Evolutionary conservation across 1,140 invertebrate species (phyloP).

Genomic region (Agrilus planipennis): DNA sequence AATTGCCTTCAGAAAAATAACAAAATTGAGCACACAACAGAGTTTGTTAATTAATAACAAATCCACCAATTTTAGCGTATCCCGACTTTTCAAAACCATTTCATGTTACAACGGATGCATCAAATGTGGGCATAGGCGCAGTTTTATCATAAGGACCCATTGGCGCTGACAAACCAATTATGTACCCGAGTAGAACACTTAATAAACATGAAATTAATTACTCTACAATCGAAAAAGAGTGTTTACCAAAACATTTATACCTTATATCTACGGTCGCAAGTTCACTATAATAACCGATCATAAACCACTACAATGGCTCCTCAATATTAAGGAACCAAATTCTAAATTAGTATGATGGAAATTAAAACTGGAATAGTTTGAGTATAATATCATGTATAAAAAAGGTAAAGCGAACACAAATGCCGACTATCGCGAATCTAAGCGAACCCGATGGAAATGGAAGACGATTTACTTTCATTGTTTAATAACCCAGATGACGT

Average conservation of each 20-base stretch:
- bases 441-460: too few species aligned
- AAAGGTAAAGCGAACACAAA: slow-evolving; percentile 29
- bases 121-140: slow-evolving; percentile 24
- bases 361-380: slow-evolving; percentile 17
- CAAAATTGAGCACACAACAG: too few species aligned
- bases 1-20: too few species aligned
- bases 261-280: background rate
- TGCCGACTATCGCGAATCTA: slow-evolving; percentile 19
- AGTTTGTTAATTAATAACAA: too few species aligned
- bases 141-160: slow-evolving; percentile 17
- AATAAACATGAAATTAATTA: slow-evolving; percentile 9
- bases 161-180: slow-evolving; percentile 1
- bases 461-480: too few species aligned
- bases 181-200: slow-evolving; percentile 20
- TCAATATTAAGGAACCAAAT: background rate
- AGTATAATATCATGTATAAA: slow-evolving; percentile 23
- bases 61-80: slow-evolving; percentile 24
- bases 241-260: slow-evolving; percentile 1
- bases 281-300: slow-evolving; percentile 5
- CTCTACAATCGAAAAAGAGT: slow-evolving; percentile 9
- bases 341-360: background rate
- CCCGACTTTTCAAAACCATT: slow-evolving; percentile 29
- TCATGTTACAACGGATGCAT: slow-evolving; percentile 30
- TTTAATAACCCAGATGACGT: too few species aligned
- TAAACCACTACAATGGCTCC: background rate